These are phyloP conservation scores for Trimorus sp. DNA, from an alignment of 2,888 invertebrate species.

Conservation along the genomic window DNA sequence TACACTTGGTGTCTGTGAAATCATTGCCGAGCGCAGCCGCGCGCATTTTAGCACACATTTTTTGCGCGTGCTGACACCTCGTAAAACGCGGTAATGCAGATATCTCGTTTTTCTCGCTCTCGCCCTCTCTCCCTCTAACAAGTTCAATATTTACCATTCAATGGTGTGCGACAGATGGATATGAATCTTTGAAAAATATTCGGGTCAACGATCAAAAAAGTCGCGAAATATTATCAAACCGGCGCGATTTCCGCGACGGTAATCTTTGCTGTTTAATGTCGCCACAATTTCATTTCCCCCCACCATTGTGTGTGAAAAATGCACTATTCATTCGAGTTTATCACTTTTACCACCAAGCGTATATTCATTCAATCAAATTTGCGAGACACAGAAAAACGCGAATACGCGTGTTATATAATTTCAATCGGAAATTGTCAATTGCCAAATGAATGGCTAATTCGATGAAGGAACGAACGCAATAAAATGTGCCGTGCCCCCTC, in stretches of 20 bases:
- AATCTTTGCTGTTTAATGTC: constrained; percentile 34
- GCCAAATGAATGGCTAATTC: no score
- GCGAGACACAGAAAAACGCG: no score
- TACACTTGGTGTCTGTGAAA: constrained; percentile 33
- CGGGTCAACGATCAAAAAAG: constrained; percentile 53
- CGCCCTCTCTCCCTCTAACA: constrained; percentile 31
- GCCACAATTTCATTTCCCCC: constrained; percentile 27
- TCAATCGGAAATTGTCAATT: no score
- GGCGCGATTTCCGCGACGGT: constrained; percentile 15
- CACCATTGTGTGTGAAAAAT: neutral
- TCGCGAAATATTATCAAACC: constrained; percentile 48
- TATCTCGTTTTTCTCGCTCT: no score
- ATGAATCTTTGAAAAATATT: constrained; percentile 52
- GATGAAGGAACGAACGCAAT: no score
- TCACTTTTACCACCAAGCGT: neutral
- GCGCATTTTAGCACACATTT: constrained; percentile 17
- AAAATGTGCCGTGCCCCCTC: no score
- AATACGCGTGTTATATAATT: no score
- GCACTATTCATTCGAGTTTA: no score
- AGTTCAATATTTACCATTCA: constrained; percentile 60
- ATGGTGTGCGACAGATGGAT: constrained; percentile 47
- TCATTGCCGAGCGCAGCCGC: constrained; percentile 25
- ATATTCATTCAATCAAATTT: no score
- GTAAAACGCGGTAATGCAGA: constrained; percentile 52
- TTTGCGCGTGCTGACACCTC: constrained; percentile 46